Percentiles rank a stretch among this genome's conserved stretches.
Conservation (phyloP, 2,113 vertebrate species). For the Sebastes schlegelii region DNA sequence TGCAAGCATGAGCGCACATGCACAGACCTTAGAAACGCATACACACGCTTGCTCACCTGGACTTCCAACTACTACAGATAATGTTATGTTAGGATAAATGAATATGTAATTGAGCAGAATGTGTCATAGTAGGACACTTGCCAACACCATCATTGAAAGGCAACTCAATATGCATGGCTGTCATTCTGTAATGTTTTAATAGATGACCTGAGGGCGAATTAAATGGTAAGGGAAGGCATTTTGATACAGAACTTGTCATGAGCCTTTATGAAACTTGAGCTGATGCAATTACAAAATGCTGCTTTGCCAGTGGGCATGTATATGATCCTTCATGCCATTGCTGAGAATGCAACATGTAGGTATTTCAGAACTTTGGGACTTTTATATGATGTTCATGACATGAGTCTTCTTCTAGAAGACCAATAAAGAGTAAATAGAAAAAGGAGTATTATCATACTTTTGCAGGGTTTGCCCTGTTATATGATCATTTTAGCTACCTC, state of each 20-base stretch:
- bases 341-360: background rate
- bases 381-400: background rate
- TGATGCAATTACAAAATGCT: conserved; percentile 50
- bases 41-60: conserved; percentile 1
- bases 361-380: background rate
- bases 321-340: conserved; percentile 10
- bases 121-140: background rate
- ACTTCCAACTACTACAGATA: conserved; percentile 7
- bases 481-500: background rate
- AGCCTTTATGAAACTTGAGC: conserved; percentile 42
- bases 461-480: background rate
- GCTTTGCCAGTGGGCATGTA: conserved; percentile 34
- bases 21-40: conserved; percentile 8
- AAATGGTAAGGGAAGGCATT: conserved; percentile 42
- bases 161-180: conserved; percentile 32
- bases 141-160: conserved; percentile 16
- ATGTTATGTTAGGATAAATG: background rate
- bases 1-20: conserved; percentile 10
- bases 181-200: conserved; percentile 48
- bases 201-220: conserved; percentile 40
- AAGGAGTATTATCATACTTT: background rate
- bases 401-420: background rate
- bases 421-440: background rate
- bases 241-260: conserved; percentile 35
- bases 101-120: conserved; percentile 4